Evolutionary conservation across 2,113 vertebrate species (phyloP), one percentile per base, ranked within the genome.

Genomic region (Tragelaphus strepsiceros): DNA sequence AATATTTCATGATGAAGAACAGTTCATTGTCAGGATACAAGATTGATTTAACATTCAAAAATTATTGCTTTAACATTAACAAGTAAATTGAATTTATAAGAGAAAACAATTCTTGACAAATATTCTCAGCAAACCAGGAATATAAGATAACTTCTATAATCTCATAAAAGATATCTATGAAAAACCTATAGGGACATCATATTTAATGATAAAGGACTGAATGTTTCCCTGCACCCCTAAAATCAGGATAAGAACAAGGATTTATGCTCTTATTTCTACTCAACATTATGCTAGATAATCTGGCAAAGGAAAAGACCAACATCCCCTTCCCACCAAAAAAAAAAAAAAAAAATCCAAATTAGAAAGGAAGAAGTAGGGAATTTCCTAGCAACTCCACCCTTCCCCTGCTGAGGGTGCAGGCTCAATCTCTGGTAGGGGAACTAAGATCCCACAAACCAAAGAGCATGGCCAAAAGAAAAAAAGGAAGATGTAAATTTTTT

Each of bases 161-260:
- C 58, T 90, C 51, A 67, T 35, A 62, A 87, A 67, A 58, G 39
- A 6, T 13, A 88, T 32, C 6, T 43, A 89, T 83, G 43, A 84
- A 93, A 96, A 90, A 35, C 21, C n/a, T 87, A 88, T 12, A 89
- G 77, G 86, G n/a, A 77, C n/a, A 35, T 30, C 67, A 39, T 6
- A 62, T 81, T 82, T 88, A 88, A 64, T 91, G 24, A 92, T 64
- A 19, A 56, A 95, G 56, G 39, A 64, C 46, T 86, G 51, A 78
- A 56, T 81, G 6, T 39, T 53, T 86, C 56, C 17, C n/a, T 30
- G n/a, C 14, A 3, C 39, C 10, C n/a, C 51, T 58, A 91, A 67
- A 24, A 91, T 49, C 49, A 35, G 9, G n/a, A 91, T 71, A 32
- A 67, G 30, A 14, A 74, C 3, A 90, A 46, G 8, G 16, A 93